Percentiles rank a stretch among this genome's conserved stretches.
These are phyloP conservation scores for Leucoraja ocellata DNA, from an alignment of 2,797 vertebrate genomes.

Conservation along the genomic window DNA sequence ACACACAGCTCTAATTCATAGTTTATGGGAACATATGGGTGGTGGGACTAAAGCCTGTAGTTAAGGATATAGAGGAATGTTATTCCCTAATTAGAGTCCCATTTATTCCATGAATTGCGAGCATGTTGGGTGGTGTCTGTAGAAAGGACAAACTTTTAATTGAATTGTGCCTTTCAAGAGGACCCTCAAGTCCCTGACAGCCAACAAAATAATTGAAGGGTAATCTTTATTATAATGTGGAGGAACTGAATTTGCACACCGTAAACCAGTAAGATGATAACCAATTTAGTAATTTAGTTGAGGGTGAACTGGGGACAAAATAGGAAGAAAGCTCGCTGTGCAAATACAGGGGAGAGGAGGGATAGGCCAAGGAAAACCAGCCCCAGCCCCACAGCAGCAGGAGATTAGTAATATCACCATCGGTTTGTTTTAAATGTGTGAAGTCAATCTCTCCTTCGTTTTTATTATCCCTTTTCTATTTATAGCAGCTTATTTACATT, in stretches of 20 bases:
- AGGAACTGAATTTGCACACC: background rate
- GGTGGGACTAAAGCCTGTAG: background rate
- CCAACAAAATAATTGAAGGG: background rate
- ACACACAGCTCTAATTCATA: slow-evolving; percentile 14
- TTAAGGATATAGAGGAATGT: slow-evolving; percentile 1
- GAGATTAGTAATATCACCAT: background rate
- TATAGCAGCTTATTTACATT: background rate
- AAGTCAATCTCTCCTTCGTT: background rate
- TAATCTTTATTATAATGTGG: background rate
- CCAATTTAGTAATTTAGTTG: background rate
- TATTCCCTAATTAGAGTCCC: background rate
- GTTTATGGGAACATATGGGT: background rate
- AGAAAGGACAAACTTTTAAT: background rate
- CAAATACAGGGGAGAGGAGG: background rate
- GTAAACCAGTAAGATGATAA: background rate
- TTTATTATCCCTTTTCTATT: background rate
- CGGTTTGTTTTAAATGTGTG: background rate
- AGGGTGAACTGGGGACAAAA: background rate
- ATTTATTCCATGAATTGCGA: background rate
- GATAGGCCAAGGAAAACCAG: background rate
- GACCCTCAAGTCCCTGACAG: background rate
- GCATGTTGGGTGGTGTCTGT: background rate
- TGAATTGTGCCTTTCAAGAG: background rate
- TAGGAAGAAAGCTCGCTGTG: background rate
- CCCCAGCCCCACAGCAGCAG: background rate